Evolutionary conservation across 2,113 vertebrate species (phyloP), one percentile per base, ranked within the genome.

Genomic region (Tapirus terrestris): DNA sequence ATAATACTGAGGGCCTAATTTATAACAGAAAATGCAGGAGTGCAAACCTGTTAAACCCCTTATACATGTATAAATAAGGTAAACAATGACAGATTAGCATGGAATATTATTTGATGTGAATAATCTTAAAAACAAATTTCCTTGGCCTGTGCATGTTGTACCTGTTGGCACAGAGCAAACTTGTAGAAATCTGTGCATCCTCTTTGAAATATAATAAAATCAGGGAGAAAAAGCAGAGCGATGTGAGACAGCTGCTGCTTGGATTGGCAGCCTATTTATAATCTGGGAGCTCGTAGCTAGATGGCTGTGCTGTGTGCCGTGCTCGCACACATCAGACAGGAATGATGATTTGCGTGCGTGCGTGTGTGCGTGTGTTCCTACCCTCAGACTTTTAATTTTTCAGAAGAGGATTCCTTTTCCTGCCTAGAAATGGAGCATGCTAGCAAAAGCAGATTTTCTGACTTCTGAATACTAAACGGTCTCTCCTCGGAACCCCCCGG

Each of bases 181-280:
- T 97, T 90, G 96, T 95, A 98, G 96, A 98, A 98, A 98, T 98
- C 75, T 86, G 80, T 84, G 36, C 88, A 87, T 98, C 84, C 3
- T 96, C 92, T 97, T 98, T 98, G 98, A 98, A 98, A 98, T 97
- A 93, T 92, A 98, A 98, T 96, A 97, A 97, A 97, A 98, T 92
- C 84, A 80, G 94, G 97, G 89, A 92, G 97, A 94, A 95, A 94
- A 97, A 94, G 88, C 94, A 97, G 94, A 98, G 93, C 84, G 97
- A 97, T 97, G 97, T 93, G 96, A 98, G 97, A 94, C 98, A 98
- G 98, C 98, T 98, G 98, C 98, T 97, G 93, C 96, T 90, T 0
- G 3, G 96, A 98, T 98, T 98, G 99, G 98, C 98, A 98, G 97
- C 98, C 98, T 98, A 86, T 99, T 98, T 98, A 98, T 99, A 99